Evolutionary conservation across 2,888 invertebrate species (phyloP), one percentile per base, ranked within the genome.

Genomic region (Eupithecia abbreviata): DNA sequence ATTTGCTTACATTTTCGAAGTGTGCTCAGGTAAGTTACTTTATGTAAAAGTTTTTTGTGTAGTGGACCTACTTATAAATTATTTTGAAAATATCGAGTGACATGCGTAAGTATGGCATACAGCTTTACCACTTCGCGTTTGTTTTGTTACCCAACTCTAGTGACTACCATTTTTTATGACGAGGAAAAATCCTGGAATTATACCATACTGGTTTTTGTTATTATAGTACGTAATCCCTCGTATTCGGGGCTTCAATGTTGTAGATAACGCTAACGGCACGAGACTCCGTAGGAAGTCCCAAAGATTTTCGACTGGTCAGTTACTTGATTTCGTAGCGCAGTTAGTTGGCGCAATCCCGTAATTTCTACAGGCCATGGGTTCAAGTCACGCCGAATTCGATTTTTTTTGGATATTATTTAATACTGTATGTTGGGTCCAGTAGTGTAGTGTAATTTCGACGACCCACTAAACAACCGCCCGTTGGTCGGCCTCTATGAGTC

Each of bases 1-100:
- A 78, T 75, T 91, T 43, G 88, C 88, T 58, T 92, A 89, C 80
- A 76, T 88, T 71, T 92, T 90, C 76, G 93, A 93, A 86, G 85
- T 83, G 51, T 90, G 85, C 81, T 83, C 88, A 80, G 93, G 93
- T 93, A 76, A 45, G n/a, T 47, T 45, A 68, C 18, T 45, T 30
- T 18, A n/a, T 47, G 47, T 45, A 18, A n/a, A 9, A 47, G 18
- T 42, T 42, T 66, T 30, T 41, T 66, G 51, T n/a, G 6, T 15
- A 15, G 47, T 3, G 7, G 6, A 45, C 45, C 45, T 45, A 45
- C 7, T 1, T 49, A 4, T 0, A 12, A 13, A 12, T 47, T 62
- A 0, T 62, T 62, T 62, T 62, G 9, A 62, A 18, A 9, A 18
- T 18, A 10, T n/a, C 15, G 5, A 55, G 51, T 6, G 51, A 55